Conservation (phyloP, 2,888 invertebrate genomes). For the Cataglyphis livida region DNA sequence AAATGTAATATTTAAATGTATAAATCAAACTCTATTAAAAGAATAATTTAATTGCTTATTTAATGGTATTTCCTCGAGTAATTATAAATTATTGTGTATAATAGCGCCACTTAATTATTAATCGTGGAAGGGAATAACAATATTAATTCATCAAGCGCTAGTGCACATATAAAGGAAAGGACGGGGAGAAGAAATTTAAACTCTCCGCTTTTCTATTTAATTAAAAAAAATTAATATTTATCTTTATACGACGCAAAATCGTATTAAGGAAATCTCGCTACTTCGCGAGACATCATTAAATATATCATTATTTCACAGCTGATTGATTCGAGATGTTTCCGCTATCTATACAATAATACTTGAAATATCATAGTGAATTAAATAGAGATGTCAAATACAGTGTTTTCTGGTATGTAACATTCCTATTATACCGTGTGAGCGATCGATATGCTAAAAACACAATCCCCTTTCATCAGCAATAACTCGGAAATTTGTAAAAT, state of each 20-base stretch:
- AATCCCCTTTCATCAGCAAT: constrained; percentile 17
- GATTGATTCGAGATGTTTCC: constrained; percentile 5
- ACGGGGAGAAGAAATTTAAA: not conserved
- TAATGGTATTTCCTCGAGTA: constrained; percentile 14
- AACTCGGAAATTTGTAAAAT: constrained; percentile 36
- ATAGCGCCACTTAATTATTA: constrained; percentile 16
- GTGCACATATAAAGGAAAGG: not conserved
- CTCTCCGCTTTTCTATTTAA: not conserved
- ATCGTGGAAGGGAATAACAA: not conserved
- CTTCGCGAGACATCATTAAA: not conserved
- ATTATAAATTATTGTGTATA: constrained; percentile 12
- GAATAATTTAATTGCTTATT: constrained; percentile 16
- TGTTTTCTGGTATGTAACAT: constrained; percentile 9
- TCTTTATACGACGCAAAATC: not conserved
- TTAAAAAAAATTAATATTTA: not conserved
- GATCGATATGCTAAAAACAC: constrained; percentile 9
- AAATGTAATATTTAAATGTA: constrained; percentile 25
- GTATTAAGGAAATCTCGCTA: not conserved
- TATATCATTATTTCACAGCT: not conserved
- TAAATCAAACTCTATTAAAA: not conserved
- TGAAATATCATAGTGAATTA: constrained; percentile 17
- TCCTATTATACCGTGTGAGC: not conserved
- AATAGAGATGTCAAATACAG: constrained; percentile 16
- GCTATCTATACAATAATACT: not conserved
- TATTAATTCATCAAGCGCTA: constrained; percentile 10